These are phyloP conservation scores for Argyresthia albistria DNA, from an alignment of 2,888 invertebrate genomes.

Conservation along the genomic window DNA sequence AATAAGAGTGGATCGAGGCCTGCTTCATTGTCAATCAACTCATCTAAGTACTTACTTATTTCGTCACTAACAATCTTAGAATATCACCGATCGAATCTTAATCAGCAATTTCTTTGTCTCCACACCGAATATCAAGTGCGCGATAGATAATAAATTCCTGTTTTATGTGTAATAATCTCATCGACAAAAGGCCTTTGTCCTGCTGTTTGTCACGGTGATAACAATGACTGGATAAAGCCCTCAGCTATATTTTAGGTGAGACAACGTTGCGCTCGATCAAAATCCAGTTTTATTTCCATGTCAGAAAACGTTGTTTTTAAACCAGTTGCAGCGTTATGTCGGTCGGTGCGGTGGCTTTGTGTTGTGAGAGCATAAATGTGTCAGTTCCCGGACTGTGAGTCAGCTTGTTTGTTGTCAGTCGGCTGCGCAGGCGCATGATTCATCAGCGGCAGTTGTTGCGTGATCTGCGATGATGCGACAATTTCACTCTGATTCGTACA, in stretches of 20 bases:
- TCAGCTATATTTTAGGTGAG: too few species aligned
- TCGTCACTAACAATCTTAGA: too few species aligned
- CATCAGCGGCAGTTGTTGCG: constrained; percentile 25
- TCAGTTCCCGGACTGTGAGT: constrained; percentile 3
- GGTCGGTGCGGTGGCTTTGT: not conserved
- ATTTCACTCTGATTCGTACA: constrained; percentile 33
- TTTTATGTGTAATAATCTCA: too few species aligned
- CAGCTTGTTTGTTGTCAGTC: constrained; percentile 10
- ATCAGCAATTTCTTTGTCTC: not conserved
- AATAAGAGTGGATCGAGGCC: too few species aligned
- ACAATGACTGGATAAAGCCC: too few species aligned
- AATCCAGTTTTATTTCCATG: too few species aligned
- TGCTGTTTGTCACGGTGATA: too few species aligned
- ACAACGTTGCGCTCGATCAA: too few species aligned
- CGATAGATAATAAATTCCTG: too few species aligned
- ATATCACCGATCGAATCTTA: not conserved
- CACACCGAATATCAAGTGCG: not conserved
- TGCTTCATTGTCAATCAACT: not conserved
- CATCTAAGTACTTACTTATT: too few species aligned
- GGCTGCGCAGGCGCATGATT: constrained; percentile 21
- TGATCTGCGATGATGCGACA: constrained; percentile 25
- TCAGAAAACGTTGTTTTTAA: too few species aligned
- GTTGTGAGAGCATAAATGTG: not conserved
- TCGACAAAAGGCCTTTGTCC: too few species aligned
- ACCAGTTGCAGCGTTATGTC: not conserved